Conservation (phyloP, 2,797 vertebrate genomes). For the Gambusia yucatana region DNA sequence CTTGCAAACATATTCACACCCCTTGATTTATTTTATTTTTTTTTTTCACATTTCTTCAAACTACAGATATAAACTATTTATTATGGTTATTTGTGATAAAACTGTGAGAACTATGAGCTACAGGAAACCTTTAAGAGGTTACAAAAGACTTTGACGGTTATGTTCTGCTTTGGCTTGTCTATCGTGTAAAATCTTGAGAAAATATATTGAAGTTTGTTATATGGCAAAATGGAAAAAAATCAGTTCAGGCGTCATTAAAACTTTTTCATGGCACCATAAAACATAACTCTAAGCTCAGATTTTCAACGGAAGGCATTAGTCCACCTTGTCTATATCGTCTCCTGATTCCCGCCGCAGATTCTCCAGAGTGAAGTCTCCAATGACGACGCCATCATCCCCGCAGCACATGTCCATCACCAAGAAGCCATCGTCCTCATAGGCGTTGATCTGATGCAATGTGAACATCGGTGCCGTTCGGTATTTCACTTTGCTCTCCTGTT, state of each 20-base stretch:
- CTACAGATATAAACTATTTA: too few relatives aligned
- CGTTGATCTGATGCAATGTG: conserved; percentile 92
- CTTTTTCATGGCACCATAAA: background rate
- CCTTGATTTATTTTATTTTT: too few relatives aligned
- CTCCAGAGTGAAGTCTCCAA: conserved; percentile 85
- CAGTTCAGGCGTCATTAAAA: background rate
- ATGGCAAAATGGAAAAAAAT: background rate
- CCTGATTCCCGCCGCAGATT: conserved; percentile 83
- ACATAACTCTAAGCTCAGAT: conserved; percentile 9
- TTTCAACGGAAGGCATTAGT: background rate
- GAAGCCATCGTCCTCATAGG: conserved; percentile 88
- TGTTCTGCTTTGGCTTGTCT: background rate
- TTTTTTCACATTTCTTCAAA: too few relatives aligned
- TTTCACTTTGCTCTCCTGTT: conserved; percentile 81
- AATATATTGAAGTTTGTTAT: background rate
- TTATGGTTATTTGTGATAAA: too few relatives aligned
- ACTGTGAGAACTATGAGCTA: too few relatives aligned
- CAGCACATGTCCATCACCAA: conserved; percentile 92
- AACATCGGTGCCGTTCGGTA: conserved; percentile 83
- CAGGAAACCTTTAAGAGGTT: background rate
- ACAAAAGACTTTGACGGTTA: background rate
- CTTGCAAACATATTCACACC: too few relatives aligned
- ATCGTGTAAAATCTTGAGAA: background rate
- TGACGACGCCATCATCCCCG: conserved; percentile 82
- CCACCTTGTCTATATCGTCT: conserved; percentile 79